These are phyloP conservation scores for Lepilemur septentrionalis DNA, from an alignment of 2,797 vertebrate species.

Conservation along the genomic window DNA sequence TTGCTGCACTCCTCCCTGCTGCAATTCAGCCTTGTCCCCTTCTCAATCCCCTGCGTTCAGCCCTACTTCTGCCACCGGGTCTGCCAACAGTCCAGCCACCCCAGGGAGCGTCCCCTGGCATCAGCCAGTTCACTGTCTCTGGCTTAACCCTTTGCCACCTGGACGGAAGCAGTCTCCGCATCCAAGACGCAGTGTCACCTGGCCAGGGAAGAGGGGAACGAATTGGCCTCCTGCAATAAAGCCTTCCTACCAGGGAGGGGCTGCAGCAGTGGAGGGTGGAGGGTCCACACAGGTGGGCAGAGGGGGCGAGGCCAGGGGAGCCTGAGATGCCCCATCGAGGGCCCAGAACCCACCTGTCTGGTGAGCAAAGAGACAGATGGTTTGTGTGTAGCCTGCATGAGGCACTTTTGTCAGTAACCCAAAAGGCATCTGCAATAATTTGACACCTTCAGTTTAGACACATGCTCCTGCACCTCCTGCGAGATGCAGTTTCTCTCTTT, in stretches of 20 bases:
- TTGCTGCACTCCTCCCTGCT: background rate
- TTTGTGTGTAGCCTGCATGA: rapidly evolving
- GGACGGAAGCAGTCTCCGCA: background rate
- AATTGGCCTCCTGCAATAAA: background rate
- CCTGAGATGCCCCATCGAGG: background rate
- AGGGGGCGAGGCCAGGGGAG: no score
- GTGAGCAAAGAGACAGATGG: rapidly evolving
- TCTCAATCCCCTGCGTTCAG: background rate
- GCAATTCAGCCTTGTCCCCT: background rate
- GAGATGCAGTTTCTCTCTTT: background rate
- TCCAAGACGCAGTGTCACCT: background rate
- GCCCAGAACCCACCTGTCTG: background rate
- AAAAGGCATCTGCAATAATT: background rate
- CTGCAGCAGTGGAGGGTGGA: background rate
- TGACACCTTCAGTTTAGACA: background rate
- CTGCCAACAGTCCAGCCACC: background rate
- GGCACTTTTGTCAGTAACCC: rapidly evolving
- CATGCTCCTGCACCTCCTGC: background rate
- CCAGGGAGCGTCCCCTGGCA: rapidly evolving
- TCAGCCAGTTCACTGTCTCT: background rate
- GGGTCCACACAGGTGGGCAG: background rate
- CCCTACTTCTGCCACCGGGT: background rate
- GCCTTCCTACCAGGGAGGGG: background rate
- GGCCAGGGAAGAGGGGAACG: background rate
- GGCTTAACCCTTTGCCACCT: background rate